Percentiles rank a stretch among this genome's conserved stretches.
Evolutionary conservation across 2,888 invertebrate genomes (phyloP).

Genomic region (Leptinotarsa rubiginosa): DNA sequence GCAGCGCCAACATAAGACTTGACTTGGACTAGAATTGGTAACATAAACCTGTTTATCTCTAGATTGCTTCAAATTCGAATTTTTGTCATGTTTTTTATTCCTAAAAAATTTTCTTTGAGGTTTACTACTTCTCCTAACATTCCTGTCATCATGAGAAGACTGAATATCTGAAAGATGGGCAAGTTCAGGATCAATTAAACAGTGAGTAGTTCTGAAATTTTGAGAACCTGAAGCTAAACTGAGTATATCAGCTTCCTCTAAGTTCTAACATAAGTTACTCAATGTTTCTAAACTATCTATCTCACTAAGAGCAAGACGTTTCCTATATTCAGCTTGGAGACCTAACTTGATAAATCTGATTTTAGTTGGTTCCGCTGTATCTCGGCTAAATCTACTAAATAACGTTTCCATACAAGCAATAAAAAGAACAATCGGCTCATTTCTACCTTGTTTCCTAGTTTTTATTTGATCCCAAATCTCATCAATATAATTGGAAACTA

Average conservation of each 20-base stretch:
- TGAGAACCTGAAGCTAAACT: neutral
- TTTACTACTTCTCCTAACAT: neutral
- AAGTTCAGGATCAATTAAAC: neutral
- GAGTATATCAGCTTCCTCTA: neutral
- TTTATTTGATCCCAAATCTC: too few species aligned
- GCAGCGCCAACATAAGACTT: too few species aligned
- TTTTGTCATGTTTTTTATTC: neutral
- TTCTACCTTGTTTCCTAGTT: neutral
- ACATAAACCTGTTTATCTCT: neutral
- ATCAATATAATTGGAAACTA: too few species aligned
- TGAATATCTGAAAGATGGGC: neutral
- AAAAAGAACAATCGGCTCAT: neutral
- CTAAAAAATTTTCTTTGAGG: neutral
- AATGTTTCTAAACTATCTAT: too few species aligned
- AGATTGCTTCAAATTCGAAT: neutral
- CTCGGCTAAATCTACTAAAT: neutral
- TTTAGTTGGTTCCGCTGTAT: neutral
- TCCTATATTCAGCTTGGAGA: neutral
- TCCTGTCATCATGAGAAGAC: neutral
- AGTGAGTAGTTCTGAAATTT: neutral
- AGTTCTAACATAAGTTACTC: neutral
- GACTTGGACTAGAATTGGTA: too few species aligned
- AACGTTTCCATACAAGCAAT: neutral
- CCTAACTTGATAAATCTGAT: neutral
- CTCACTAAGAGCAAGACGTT: too few species aligned